Base-by-base conservation (phyloP, 2,797 vertebrate species). In the Pangasius djambal region DNA sequence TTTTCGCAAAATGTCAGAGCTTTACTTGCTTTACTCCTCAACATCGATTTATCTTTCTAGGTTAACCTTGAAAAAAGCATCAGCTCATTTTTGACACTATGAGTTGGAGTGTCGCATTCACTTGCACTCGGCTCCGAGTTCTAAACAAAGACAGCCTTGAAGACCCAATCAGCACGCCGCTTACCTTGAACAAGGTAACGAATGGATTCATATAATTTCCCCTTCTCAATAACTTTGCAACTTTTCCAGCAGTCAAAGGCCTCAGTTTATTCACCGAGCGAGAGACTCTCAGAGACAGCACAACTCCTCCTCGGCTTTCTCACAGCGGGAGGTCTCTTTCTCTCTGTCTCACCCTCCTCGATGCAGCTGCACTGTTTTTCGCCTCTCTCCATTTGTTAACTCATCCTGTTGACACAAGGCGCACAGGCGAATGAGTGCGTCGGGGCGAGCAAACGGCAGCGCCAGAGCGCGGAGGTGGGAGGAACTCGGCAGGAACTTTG, bases 361-460 rank as follows among this genome's bases (percentile, higher is more conserved):
- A 85, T 12, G 52, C 92, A 92, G 90, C 92, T 92, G 90, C 88
- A 72, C 70, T 70, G 87, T 85, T 91, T 88, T 89, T 83, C 52
- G 6, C 69, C 86, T 87, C 88, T 77, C 70, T 90, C 82, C 16
- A 87, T 91, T 91, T 92, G 87, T 89, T 91, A 88, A 84, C 89
- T 89, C 89, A 89, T 92, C 87, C 90, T 61, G 89, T 90, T 92
- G 89, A 92, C 85, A 92, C 79, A 84, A 37, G 44, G 44, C 57
- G 52, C 84, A 28, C 70, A 50, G 69, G 57, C 74, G 31, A 55
- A 50, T 65, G n/a, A 50, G 77, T 81, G 59, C 75, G 59, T 89
- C 78, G 28, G 44, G 67, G 72, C 20, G 75, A 69, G 61, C 8
- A 61, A 82, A 86, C 63, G 70, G 55, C 37, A n/a, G 70, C 77